phyloP scores from a whole-genome alignment of 2,797 vertebrate species.

The Coilia nasus region DNA sequence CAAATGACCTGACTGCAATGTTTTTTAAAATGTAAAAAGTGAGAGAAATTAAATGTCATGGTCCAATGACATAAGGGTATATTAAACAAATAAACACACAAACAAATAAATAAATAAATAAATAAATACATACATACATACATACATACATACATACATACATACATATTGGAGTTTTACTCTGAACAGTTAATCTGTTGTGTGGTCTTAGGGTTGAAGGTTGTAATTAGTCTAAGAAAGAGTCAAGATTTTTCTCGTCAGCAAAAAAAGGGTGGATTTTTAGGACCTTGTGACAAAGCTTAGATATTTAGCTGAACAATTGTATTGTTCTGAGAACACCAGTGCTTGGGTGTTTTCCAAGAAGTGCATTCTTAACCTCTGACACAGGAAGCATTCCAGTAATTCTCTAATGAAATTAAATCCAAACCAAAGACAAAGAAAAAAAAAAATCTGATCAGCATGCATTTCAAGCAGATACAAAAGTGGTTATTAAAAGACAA shows the following conservation, averaged over 20 bases:
- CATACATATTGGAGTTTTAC: background rate
- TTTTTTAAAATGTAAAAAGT: background rate
- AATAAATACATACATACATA: no score
- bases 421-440: constrained; percentile 1
- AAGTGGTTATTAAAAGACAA: background rate
- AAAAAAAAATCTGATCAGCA: background rate
- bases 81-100: background rate
- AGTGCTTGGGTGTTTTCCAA: constrained; percentile 49
- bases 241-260: background rate
- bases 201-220: constrained; percentile 59
- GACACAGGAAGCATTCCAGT: constrained; percentile 71
- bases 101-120: constrained; percentile 56
- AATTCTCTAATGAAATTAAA: constrained; percentile 52
- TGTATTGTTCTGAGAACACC: constrained; percentile 12
- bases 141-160: no score
- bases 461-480: background rate
- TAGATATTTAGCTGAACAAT: constrained; percentile 36
- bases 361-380: constrained; percentile 63
- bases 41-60: background rate
- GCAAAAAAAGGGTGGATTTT: background rate
- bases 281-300: constrained; percentile 30
- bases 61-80: background rate
- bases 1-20: background rate
- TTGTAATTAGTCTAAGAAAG: background rate
- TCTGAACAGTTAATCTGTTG: constrained; percentile 48